Evolutionary conservation across 35 echinoderm and acorn worm genomes (phyloP).

Genomic region (Holothuria glaberrima): DNA sequence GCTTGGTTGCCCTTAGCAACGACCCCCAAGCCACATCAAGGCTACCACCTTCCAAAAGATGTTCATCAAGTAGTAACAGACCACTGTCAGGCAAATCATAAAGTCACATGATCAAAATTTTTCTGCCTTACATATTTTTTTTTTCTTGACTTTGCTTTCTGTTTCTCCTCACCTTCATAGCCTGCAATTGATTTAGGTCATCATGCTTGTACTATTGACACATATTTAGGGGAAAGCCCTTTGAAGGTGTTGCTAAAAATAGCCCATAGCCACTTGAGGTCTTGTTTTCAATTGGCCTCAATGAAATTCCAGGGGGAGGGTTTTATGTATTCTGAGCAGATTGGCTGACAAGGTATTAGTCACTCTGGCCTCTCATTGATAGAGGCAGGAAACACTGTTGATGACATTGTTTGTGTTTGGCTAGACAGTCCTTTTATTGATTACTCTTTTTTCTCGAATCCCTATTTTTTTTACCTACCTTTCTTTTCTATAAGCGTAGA

Average conservation of each 20-base stretch:
- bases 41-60: background rate
- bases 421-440: slow-evolving; percentile 38
- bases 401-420: slow-evolving; percentile 55
- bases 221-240: slow-evolving; percentile 53
- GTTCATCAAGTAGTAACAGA: slow-evolving; percentile 3
- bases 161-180: slow-evolving; percentile 39
- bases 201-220: slow-evolving; percentile 57
- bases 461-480: background rate
- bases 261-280: slow-evolving; percentile 64
- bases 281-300: slow-evolving; percentile 72
- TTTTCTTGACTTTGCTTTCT: slow-evolving; percentile 21
- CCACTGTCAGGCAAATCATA: slow-evolving; percentile 39
- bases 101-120: slow-evolving; percentile 23
- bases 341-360: slow-evolving; percentile 65
- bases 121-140: background rate
- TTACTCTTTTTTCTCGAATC: background rate
- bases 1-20: slow-evolving; percentile 45
- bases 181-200: slow-evolving; percentile 59
- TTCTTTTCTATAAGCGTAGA: background rate
- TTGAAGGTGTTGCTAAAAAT: slow-evolving; percentile 63
- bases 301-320: slow-evolving; percentile 67
- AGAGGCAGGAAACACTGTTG: slow-evolving; percentile 48
- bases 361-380: slow-evolving; percentile 59
- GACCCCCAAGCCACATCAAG: slow-evolving; percentile 47
- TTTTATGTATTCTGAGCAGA: slow-evolving; percentile 66